Evolutionary conservation across 2,113 vertebrate species (phyloP).

Genomic region (Sylvilagus bachmani): DNA sequence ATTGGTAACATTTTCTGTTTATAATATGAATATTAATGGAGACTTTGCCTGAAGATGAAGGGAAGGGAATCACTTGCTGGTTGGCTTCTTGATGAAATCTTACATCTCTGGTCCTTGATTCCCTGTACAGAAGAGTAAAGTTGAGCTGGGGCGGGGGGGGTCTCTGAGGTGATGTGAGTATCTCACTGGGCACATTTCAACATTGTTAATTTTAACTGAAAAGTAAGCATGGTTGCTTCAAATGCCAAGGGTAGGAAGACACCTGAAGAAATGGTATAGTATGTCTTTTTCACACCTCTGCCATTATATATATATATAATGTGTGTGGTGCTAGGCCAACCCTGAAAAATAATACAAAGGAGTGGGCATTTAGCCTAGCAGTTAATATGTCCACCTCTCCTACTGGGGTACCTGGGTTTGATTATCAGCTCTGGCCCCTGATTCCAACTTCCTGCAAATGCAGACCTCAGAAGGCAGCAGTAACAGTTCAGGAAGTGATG

Average conservation of each 20-base stretch:
- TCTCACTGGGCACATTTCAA: background rate
- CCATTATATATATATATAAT: background rate
- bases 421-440: too few species aligned
- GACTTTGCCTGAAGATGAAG: background rate
- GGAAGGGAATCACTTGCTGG: background rate
- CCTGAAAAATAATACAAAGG: background rate
- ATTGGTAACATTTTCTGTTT: background rate
- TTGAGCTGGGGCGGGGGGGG: background rate
- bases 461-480: too few species aligned
- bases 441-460: too few species aligned
- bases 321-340: background rate
- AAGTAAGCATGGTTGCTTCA: background rate
- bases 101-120: background rate
- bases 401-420: too few species aligned
- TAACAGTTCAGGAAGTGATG: too few species aligned
- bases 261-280: background rate
- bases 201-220: slow-evolving; percentile 1
- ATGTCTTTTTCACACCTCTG: background rate
- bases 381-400: too few species aligned
- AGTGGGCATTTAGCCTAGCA: too few species aligned
- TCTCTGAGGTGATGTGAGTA: background rate
- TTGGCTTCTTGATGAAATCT: background rate
- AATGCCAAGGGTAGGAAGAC: background rate
- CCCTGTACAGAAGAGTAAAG: background rate
- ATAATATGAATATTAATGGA: background rate